Evolutionary conservation across 2,113 vertebrate species (phyloP), one percentile per base, ranked within the genome.

Genomic region (Sinocyclocheilus grahami): DNA sequence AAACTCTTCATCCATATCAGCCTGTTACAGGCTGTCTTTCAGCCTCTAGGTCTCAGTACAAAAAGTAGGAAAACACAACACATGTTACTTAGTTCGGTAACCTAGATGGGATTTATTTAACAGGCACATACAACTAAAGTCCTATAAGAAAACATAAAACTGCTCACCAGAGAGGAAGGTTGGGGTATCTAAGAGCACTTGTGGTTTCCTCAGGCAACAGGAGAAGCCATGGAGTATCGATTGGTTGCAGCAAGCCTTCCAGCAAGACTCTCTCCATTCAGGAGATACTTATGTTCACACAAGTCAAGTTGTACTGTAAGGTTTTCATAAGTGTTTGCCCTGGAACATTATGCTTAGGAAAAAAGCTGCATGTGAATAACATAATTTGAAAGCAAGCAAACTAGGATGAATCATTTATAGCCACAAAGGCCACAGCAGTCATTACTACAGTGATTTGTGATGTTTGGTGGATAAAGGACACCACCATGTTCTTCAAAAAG

Each of bases 201-300:
- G 92, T 92, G 93, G 91, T 92, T 87, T 92, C 89, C 90, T 91
- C 89, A 90, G 92, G 91, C 90, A 88, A 82, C 86, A 90, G 91
- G 91, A 91, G 93, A 94, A 93, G 90, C 92, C 91, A 87, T 83
- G 85, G 85, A 79, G 86, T 93, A 95, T 95, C 83, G 92, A 95
- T 94, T 91, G 58, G 85, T 86, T 90, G 91, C 87, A 83, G 89
- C 62, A 86, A 94, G 91, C 92, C 92, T 94, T 90, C 90, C 89
- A 92, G 92, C 92, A 91, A 90, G 89, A 89, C 90, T 91, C 92
- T 90, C 89, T 87, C 87, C 91, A 90, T 92, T 90, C 90, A 92
- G 92, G 90, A 94, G 93, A 91, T 86, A 87, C 51, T 72, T 92
- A 86, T 88, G 81, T 88, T 92, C 84, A 89, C 89, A 91, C 88